A percentile compares a stretch with the other conserved stretches of the same genome.
Evolutionary conservation across 2,113 vertebrate species (phyloP).

Genomic region (Rhinopomastus cyanomelas): DNA sequence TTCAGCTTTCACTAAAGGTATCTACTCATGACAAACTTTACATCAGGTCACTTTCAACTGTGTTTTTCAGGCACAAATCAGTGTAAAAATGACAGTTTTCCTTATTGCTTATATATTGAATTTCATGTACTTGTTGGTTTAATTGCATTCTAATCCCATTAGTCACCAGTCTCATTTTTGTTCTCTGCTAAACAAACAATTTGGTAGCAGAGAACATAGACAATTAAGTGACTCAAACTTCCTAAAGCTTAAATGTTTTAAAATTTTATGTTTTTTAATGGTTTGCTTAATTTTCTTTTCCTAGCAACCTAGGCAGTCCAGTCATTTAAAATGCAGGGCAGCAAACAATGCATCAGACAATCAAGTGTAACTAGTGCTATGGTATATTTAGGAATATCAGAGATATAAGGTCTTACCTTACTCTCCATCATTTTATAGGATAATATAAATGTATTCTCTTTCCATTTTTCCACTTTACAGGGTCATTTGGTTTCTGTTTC

Average conservation of each 20-base stretch:
- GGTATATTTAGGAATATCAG: neutral
- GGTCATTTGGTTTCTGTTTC: neutral
- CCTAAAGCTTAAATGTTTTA: neutral
- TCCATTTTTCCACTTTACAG: neutral
- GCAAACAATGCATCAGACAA: neutral
- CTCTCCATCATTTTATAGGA: neutral
- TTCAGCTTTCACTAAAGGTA: neutral
- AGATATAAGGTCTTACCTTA: neutral
- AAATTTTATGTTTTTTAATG: neutral
- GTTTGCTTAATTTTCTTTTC: neutral
- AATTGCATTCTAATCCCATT: neutral
- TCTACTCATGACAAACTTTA: neutral
- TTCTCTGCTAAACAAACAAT: neutral
- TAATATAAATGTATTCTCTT: neutral
- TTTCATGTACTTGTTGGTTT: neutral
- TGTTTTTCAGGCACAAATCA: neutral
- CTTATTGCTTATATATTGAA: neutral
- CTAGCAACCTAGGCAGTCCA: neutral
- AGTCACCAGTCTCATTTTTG: neutral
- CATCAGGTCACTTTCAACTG: neutral
- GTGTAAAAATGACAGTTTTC: neutral
- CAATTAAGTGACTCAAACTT: neutral
- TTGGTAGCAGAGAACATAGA: neutral
- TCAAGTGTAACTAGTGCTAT: neutral
- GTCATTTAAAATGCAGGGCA: neutral